Base-by-base conservation (phyloP, 2,888 invertebrate species). In the Eledone cirrhosa region DNA sequence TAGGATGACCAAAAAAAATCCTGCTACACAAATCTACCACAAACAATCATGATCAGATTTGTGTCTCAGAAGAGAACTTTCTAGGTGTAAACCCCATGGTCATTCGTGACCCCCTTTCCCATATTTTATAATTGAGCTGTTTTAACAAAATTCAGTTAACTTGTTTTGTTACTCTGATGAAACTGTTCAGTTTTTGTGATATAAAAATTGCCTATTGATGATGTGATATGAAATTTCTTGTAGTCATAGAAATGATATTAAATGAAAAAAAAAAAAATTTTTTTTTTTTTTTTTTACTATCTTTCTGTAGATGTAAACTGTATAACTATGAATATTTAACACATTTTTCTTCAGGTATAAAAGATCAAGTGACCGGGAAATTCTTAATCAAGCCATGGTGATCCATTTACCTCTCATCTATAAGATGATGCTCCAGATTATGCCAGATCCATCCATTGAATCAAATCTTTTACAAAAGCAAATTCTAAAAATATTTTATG, bases 311-410 rank as follows among this genome's bases (percentile, higher is more conserved):
- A 41, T 41, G 11, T 8, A 41, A 11, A 41, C 41, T 11, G n/a
- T 41, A 41, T 11, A 41, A 11, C 11, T 41, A 11, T 41, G 41
- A 8, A 41, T 41, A 11, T 33, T 72, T 78, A 4, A 24, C n/a
- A 16, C 27, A 22, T 59, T 1, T 24, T 22, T 79, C 81, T 94
- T 92, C 90, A 97, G 97, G 91, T 98, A 97, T 91, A 96, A 96
- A 89, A 94, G 96, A 84, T 93, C 94, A 7, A 96, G 97, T 84
- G 98, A 98, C 86, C 93, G 98, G 82, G 94, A 93, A 13, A 96
- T 98, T 0, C 92, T 99, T 24, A 95, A 96, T 86, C 97, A 97
- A 91, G 97, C 98, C 14, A 99, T 99, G 98, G 95, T 95, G 89
- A 92, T 97, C 81, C 91, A 99, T 78, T 92, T 99, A 85, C 99